Base-by-base conservation (phyloP, 2,113 vertebrate species). In the Clarias macrocephalus region DNA sequence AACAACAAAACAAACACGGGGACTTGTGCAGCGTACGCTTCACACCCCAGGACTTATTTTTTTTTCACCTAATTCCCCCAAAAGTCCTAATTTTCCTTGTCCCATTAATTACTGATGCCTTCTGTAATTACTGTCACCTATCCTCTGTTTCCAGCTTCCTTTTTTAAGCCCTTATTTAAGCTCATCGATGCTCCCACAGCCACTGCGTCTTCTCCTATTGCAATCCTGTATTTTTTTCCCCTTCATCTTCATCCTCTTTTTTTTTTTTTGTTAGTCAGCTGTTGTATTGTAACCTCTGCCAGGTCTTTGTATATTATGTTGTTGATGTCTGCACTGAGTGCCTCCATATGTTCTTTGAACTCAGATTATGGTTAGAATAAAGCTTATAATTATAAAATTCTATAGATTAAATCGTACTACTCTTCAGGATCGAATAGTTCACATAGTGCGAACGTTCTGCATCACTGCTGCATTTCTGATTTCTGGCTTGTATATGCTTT, bases 61-160 rank as follows among this genome's bases (percentile, higher is more conserved):
- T 73, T 21, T 73, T 73, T 23, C 19, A 37, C 19, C 19, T 11
- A 73, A 21, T 21, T 11, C 2, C 33, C 1, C 33, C 9, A 3
- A 15, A 5, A 6, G 23, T 77, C 33, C 30, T 23, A 37, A 52
- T 54, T 63, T 19, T 52, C 21, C 7, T 65, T 25, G 37, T 68
- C 42, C 12, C 25, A 68, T 83, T 83, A 83, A 83, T n/a, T 83
- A 52, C 62, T 68, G 37, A 83, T 37, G 62, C 81, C 42, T n/a
- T 66, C 33, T 68, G 42, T 52, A 68, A 66, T 83, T 30, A 52
- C 33, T 28, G 37, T 28, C 81, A 68, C 62, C 62, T 18, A 3
- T 56, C 28, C 52, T n/a, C 28, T 48, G 33, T 42, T 82, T 82
- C 57, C 80, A 63, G 59, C 80, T n/a, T 25, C 60, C 33, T 66